phyloP scores from a whole-genome alignment of 2,797 vertebrate genomes.

The Nothura maculosa region DNA sequence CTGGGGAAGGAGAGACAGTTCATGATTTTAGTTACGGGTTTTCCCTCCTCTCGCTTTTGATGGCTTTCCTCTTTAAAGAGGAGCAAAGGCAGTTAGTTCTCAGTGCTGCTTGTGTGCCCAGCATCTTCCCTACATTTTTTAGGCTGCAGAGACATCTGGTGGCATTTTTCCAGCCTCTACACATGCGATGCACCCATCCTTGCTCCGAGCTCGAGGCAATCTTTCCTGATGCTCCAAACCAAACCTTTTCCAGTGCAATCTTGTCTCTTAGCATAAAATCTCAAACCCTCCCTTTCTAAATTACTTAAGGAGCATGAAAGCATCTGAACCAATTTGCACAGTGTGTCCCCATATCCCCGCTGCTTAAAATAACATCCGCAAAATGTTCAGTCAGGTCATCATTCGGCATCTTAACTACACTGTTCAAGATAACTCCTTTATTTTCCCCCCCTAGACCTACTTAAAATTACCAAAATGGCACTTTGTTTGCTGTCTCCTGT shows the following conservation, averaged over 20 bases:
- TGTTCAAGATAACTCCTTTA: neutral
- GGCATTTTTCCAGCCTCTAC: constrained; percentile 56
- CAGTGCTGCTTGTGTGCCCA: neutral
- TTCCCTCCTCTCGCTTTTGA: neutral
- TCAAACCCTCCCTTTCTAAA: neutral
- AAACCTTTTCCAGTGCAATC: neutral
- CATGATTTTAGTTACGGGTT: accelerated
- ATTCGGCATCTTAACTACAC: neutral
- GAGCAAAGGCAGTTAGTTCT: neutral
- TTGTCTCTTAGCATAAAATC: neutral
- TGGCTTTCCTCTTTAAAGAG: neutral
- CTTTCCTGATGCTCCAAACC: neutral
- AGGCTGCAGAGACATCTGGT: constrained; percentile 81
- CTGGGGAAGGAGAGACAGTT: neutral
- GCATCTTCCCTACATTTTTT: constrained; percentile 15
- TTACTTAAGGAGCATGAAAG: neutral
- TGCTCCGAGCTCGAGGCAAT: neutral
- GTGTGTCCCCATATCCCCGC: neutral
- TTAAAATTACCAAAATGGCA: constrained; percentile 21
- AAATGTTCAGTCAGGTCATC: neutral
- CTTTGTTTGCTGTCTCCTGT: neutral
- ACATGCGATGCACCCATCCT: neutral
- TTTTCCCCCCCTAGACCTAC: neutral
- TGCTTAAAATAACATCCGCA: neutral
- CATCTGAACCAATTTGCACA: neutral